Base-by-base conservation (phyloP, 2,797 vertebrate species). In the Melopsittacus undulatus region DNA sequence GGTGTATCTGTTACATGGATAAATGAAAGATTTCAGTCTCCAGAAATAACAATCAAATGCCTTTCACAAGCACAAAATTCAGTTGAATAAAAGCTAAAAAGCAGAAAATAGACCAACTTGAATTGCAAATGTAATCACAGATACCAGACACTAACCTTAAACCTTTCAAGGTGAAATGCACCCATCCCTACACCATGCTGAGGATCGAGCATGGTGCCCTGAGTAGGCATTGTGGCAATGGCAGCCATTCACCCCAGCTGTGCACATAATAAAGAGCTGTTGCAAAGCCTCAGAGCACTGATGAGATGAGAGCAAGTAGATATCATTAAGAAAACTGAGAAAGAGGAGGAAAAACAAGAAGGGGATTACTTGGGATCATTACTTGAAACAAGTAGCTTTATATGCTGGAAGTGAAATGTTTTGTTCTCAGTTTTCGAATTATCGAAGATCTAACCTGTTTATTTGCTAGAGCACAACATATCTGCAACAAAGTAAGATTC, bases 91-190 rank as follows among this genome's bases (percentile, higher is more conserved):
- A 96, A 82, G 83, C 66, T 91, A 84, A 96, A 96, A 95, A 87
- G 87, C 73, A 95, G 61, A 91, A 96, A 96, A 94, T 92, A 94
- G 94, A 92, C 54, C 87, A 94, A 96, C 90, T 96, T 95, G 95
- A 96, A 97, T 96, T 95, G 94, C 95, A 96, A 96, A 96, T 95
- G 95, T 74, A 96, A 96, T 96, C 95, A 97, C 64, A 81, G 93
- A 74, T 16, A 26, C 42, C 59, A 94, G 90, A 69, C 68, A 59
- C 61, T 88, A 92, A 95, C 84, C 88, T 96, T 88, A 94, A 86
- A 77, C 85, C 90, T 87, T 87, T 94, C 94, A 97, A 97, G 95
- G 94, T 96, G 95, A 96, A 94, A 90, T 73, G 84, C 83, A 72
- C 83, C 80, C 94, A 82, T 59, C 21, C 51, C 52, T 68, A 67